Evolutionary conservation across 2,113 vertebrate genomes (phyloP), one percentile per base, ranked within the genome.

Genomic region (Stigmatopora nigra): DNA sequence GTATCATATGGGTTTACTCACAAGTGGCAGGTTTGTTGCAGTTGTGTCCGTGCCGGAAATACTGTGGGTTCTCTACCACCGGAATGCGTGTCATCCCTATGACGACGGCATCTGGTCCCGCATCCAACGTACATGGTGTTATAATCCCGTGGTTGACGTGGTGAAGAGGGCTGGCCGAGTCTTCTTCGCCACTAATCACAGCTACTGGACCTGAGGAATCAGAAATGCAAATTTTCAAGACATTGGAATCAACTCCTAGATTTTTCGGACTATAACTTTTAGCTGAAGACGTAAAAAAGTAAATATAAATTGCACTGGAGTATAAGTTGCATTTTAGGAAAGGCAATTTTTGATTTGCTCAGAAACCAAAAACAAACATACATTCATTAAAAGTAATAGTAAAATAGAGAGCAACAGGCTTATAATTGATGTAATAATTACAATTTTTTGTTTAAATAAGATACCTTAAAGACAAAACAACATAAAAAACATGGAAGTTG

Each of bases 71-170:
- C 87, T 99, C 95, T 1, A 99, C 93, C 79, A 98, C 95, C 0
- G 97, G 97, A 67, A 99, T 97, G 1, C 95, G 93, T 11, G 94
- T 98, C 96, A 98, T 97, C 72, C 96, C 97, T 0, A 99, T 98
- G 78, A 98, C 93, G 60, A 99, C 97, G 0, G 96, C 95, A 73
- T 99, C 97, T 0, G 95, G 92, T 56, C 93, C 93, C 0, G 94
- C 92, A 0, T 99, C 95, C 83, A 98, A 84, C 0, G 95, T 92
- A 0, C 95, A 98, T 6, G 95, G 94, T 0, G 94, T 94, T 7
- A 95, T 94, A 84, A 98, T 95, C 65, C 95, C 96, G 0, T 99
- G 95, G 84, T 99, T 99, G 84, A 98, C 95, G 61, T 99, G 97
- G 87, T 98, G 97, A 15, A 99, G 93, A 4, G 97, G 97, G 65